Percentiles rank a stretch among this genome's conserved stretches.
These are phyloP conservation scores for Pampus argenteus DNA, from an alignment of 2,797 vertebrate genomes.

Conservation along the genomic window DNA sequence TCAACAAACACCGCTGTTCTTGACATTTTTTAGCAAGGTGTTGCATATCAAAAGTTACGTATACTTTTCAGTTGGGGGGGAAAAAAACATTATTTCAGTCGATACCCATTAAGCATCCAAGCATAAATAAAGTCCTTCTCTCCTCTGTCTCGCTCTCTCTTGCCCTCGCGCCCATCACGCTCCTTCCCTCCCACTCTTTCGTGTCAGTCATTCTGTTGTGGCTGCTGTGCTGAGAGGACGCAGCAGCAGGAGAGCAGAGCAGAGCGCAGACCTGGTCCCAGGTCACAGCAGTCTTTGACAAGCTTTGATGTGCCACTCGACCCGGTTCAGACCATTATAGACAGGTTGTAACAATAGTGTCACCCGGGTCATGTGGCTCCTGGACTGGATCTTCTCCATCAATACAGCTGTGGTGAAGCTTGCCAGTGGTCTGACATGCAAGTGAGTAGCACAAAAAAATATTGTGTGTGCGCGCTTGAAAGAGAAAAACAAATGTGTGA, in stretches of 20 bases:
- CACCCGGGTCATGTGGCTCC: slow-evolving; percentile 81
- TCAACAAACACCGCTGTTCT: neutral
- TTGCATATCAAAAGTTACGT: neutral
- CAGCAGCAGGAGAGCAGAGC: slow-evolving; percentile 44
- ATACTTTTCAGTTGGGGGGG: neutral
- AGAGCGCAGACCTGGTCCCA: slow-evolving; percentile 16
- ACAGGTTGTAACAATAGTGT: slow-evolving; percentile 19
- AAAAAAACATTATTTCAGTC: slow-evolving; percentile 21
- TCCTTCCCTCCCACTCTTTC: slow-evolving; percentile 55
- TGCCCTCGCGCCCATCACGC: slow-evolving; percentile 18
- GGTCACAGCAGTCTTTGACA: slow-evolving; percentile 22
- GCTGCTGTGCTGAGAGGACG: slow-evolving; percentile 53
- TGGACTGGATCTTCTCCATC: slow-evolving; percentile 86
- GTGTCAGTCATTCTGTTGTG: slow-evolving; percentile 63
- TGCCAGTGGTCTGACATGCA: slow-evolving; percentile 82
- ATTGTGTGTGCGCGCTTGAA: no score
- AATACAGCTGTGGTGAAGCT: slow-evolving; percentile 85
- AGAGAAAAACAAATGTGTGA: neutral
- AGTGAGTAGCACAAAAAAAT: slow-evolving; percentile 76
- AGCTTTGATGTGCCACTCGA: neutral
- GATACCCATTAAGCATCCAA: slow-evolving; percentile 16
- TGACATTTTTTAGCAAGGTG: neutral
- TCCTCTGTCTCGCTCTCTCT: slow-evolving; percentile 4
- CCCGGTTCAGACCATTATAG: neutral
- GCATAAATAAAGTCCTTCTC: neutral